Evolutionary conservation across 2,888 invertebrate species (phyloP), one percentile per base, ranked within the genome.

Genomic region (Drosophila helvetica): DNA sequence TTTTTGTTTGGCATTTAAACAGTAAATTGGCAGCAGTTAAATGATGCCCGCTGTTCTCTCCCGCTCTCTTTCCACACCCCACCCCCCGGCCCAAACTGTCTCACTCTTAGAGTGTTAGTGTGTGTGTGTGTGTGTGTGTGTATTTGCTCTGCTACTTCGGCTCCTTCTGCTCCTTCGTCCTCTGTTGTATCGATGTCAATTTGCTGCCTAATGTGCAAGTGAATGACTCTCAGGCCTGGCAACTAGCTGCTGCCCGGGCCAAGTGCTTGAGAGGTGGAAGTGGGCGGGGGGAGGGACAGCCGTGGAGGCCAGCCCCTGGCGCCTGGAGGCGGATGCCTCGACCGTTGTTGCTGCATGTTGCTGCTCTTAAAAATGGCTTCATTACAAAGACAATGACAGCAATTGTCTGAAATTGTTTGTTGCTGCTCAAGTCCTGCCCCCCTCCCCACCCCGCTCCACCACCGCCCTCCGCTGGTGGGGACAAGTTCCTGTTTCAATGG

Each of bases 1-100:
- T 90, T 89, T 89, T 90, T 90, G 91, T 91, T 89, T 90, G 90
- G 86, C 88, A 89, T 90, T 90, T 90, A 90, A 90, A 89, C 91
- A 90, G 90, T 90, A 90, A 91, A 90, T 91, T 90, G 90, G 86
- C 91, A 90, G 85, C 90, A 89, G 89, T 89, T 91, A 90, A 89
- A 86, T 89, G 90, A 81, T 79, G 88, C 77, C 64, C 74, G 69
- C 75, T 60, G 30, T 8, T 46, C 70, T 25, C 60, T 33, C 59
- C 43, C 54, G n/a, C 55, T 43, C 54, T 30, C 18, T 17, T 52
- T 18, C n/a, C n/a, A n/a, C n/a, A n/a, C n/a, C n/a, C 53, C 4
- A 22, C 4, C 22, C 22, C 19, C 17, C 27, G 27, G 22, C 22
- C 30, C 30, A 30, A 2, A 2, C 30, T 10, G 3, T 3, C 17